Conservation (phyloP, 2,797 vertebrate genomes). For the Simalia tracyae region DNA sequence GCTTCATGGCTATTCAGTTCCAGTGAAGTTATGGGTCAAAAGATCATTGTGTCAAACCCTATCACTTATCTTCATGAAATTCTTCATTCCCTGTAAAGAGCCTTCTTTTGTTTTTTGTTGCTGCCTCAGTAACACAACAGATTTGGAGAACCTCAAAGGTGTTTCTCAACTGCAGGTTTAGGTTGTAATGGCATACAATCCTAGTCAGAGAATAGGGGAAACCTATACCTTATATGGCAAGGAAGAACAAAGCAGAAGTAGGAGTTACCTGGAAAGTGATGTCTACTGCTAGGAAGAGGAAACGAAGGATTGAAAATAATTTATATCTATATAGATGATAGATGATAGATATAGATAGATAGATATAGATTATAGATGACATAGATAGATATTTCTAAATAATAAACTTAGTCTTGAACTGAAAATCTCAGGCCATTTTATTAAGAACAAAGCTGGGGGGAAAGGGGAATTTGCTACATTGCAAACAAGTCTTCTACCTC, state of each 20-base stretch:
- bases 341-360: background rate
- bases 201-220: background rate
- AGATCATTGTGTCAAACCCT: background rate
- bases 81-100: background rate
- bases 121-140: background rate
- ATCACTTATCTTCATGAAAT: background rate
- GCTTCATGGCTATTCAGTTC: background rate
- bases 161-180: background rate
- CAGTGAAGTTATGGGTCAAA: background rate
- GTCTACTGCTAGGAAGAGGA: background rate
- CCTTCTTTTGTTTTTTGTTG: background rate
- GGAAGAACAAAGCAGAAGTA: background rate
- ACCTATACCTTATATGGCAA: background rate
- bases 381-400: too few species aligned
- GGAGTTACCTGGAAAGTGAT: background rate
- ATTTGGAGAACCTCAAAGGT: background rate
- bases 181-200: background rate
- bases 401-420: background rate
- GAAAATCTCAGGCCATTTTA: background rate
- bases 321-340: background rate
- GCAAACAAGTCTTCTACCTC: background rate
- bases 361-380: background rate
- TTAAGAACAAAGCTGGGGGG: background rate
- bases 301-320: background rate
- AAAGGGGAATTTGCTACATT: background rate